Percentiles rank a stretch among this genome's conserved stretches.
Conservation (phyloP, 2,797 vertebrate species). For the Helostoma temminkii region DNA sequence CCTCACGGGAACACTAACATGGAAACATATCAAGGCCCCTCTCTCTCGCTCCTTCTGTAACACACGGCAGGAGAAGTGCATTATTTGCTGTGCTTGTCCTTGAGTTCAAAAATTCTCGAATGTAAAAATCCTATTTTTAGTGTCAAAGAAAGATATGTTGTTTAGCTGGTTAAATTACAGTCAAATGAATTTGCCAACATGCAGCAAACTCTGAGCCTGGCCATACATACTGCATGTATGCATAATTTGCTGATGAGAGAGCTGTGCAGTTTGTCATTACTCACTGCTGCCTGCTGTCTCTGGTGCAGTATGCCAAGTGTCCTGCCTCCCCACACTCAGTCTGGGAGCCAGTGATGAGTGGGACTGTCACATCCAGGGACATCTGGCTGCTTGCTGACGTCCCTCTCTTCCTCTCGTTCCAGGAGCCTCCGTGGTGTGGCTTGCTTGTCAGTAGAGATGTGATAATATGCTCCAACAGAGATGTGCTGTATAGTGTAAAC, state of each 20-base stretch:
- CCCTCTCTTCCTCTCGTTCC: constrained; percentile 73
- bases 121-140: constrained; percentile 28
- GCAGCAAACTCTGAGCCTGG: constrained; percentile 58
- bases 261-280: constrained; percentile 82
- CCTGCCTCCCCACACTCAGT: constrained; percentile 83
- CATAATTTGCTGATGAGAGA: constrained; percentile 82
- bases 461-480: constrained; percentile 80
- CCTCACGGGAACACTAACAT: constrained; percentile 78
- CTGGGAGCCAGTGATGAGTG: constrained; percentile 84
- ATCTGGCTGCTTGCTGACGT: constrained; percentile 82
- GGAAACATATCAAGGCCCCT: constrained; percentile 79
- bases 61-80: constrained; percentile 61
- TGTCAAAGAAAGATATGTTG: constrained; percentile 27
- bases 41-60: constrained; percentile 64
- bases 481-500: constrained; percentile 72
- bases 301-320: constrained; percentile 82
- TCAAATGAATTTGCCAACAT: constrained; percentile 44
- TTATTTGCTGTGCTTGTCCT: constrained; percentile 57
- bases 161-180: constrained; percentile 42
- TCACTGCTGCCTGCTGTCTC: constrained; percentile 84
- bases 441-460: constrained; percentile 80
- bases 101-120: constrained; percentile 51
- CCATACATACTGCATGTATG: constrained; percentile 76
- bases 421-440: constrained; percentile 76
- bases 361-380: constrained; percentile 84